These are phyloP conservation scores for Ophioninae sp. DNA, from an alignment of 2,888 invertebrate species.

Conservation along the genomic window DNA sequence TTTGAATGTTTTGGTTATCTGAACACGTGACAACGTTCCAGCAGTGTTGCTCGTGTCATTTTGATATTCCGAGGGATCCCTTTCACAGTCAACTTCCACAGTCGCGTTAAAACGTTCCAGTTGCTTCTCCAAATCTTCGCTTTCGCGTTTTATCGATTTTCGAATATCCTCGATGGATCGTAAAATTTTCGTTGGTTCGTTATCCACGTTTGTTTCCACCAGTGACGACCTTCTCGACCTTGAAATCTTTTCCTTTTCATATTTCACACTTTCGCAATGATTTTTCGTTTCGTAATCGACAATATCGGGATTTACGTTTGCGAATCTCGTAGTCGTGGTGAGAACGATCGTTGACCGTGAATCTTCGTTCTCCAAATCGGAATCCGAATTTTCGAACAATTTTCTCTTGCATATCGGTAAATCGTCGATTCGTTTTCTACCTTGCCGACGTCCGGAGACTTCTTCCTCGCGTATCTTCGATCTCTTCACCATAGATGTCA, in stretches of 20 bases:
- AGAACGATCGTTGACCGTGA: constrained; percentile 43
- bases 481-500: constrained; percentile 44
- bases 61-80: constrained; percentile 7
- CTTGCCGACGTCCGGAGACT: constrained; percentile 40
- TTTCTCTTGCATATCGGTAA: constrained; percentile 67
- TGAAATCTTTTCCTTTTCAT: constrained; percentile 13
- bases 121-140: constrained; percentile 56
- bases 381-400: constrained; percentile 64
- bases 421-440: constrained; percentile 39
- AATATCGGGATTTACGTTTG: constrained; percentile 29
- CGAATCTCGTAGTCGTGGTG: constrained; percentile 39
- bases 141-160: constrained; percentile 66
- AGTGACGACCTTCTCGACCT: constrained; percentile 2
- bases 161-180: constrained; percentile 73
- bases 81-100: constrained; percentile 36
- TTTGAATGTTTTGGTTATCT: constrained; percentile 58
- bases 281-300: constrained; percentile 37
- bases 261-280: constrained; percentile 35
- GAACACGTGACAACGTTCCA: constrained; percentile 51
- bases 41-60: constrained; percentile 24
- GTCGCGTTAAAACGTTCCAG: constrained; percentile 50
- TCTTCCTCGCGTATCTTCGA: constrained; percentile 52
- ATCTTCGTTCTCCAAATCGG: constrained; percentile 58
- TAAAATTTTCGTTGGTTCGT: constrained; percentile 57
- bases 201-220: constrained; percentile 21